These are phyloP conservation scores for Calameuta pallipes DNA, from an alignment of 2,888 invertebrate species.

Conservation along the genomic window DNA sequence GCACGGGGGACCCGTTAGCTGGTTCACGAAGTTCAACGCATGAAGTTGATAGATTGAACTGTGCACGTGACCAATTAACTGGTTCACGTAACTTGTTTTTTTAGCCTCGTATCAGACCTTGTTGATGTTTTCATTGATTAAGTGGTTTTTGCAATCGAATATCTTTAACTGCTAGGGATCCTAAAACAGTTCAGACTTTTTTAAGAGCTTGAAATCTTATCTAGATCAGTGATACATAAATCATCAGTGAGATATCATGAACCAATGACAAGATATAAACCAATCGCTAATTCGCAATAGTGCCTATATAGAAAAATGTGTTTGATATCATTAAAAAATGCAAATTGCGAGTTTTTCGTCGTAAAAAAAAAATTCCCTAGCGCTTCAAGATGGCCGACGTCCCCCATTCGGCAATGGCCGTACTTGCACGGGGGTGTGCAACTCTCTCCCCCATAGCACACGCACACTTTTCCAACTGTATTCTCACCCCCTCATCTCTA, in stretches of 20 bases:
- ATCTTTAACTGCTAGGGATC: too few relatives aligned
- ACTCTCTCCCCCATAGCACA: not conserved
- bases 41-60: not conserved
- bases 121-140: not conserved
- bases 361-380: not conserved
- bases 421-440: conserved; percentile 1
- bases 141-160: not conserved
- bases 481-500: not conserved
- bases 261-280: not conserved
- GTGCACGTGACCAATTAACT: not conserved
- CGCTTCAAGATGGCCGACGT: conserved; percentile 4
- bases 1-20: too few relatives aligned
- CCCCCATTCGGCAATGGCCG: conserved; percentile 1
- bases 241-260: not conserved
- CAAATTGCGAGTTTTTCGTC: not conserved
- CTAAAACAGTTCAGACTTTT: not conserved
- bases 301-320: not conserved
- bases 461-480: not conserved
- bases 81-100: not conserved
- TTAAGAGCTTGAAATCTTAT: not conserved
- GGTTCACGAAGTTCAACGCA: not conserved
- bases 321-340: not conserved
- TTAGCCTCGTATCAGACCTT: not conserved
- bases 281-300: not conserved
- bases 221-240: not conserved